Percentiles rank a stretch among this genome's conserved stretches.
Evolutionary conservation across 2,797 vertebrate genomes (phyloP).

Genomic region (Eurystomus glaucurus): DNA sequence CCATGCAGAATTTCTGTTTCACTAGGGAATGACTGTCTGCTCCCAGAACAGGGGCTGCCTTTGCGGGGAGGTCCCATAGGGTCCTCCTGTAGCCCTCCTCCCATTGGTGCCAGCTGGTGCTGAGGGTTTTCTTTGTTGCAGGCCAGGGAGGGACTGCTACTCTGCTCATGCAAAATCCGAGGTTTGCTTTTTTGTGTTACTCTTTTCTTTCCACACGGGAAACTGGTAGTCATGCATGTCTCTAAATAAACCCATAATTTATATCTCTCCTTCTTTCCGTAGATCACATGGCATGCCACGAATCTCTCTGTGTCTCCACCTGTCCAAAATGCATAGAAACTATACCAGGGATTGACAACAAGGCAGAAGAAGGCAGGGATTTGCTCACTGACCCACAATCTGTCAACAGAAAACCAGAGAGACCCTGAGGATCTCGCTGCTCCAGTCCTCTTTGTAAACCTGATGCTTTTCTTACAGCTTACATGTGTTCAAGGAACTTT

Average conservation of each 20-base stretch:
- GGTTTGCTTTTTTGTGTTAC: not conserved
- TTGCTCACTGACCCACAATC: not conserved
- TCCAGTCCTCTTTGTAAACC: not conserved
- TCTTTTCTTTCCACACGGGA: not conserved
- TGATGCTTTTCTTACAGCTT: not conserved
- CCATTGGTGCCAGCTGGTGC: not conserved
- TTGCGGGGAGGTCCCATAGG: not conserved
- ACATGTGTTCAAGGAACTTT: not conserved
- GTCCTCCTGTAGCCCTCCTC: not conserved
- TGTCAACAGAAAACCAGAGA: not conserved
- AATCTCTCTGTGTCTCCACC: not conserved
- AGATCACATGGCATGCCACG: not conserved
- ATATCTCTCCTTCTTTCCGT: not conserved
- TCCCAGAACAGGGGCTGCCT: not conserved
- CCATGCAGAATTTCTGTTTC: not conserved
- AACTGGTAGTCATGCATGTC: not conserved
- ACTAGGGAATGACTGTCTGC: not conserved
- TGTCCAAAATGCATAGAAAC: not conserved
- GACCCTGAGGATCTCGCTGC: not conserved
- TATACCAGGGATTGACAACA: not conserved
- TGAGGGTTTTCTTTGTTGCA: not conserved
- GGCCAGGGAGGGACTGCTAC: not conserved
- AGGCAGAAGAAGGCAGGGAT: not conserved
- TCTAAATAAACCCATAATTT: not conserved
- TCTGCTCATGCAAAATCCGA: not conserved